Percentiles rank a stretch among this genome's conserved stretches.
Conservation (phyloP, 1,140 invertebrate genomes). For the Ooceraea biroi region DNA sequence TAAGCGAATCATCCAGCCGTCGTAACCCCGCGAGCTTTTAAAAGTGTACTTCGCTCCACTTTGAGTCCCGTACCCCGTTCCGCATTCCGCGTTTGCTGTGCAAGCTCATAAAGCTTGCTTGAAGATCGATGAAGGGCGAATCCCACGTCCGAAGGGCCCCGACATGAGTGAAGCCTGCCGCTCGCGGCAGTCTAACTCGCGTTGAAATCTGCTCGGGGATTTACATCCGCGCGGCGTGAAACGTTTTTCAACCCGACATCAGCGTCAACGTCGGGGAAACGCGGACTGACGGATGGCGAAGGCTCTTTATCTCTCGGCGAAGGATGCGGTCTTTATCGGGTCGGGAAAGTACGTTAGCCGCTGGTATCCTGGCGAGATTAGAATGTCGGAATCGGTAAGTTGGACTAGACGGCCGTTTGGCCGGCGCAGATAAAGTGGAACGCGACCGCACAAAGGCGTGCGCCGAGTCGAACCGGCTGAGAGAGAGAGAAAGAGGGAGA, state of each 20-base stretch:
- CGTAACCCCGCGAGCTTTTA: conserved; percentile 58
- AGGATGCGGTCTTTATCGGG: conserved; percentile 75
- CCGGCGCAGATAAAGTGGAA: conserved; percentile 72
- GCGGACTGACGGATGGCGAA: conserved; percentile 67
- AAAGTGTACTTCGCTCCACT: conserved; percentile 57
- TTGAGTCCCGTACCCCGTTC: conserved; percentile 5
- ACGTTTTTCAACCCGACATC: conserved; percentile 66
- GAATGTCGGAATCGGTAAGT: conserved; percentile 75
- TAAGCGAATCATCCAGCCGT: conserved; percentile 53
- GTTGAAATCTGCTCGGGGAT: conserved; percentile 68
- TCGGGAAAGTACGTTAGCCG: conserved; percentile 72
- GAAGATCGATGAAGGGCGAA: conserved; percentile 72
- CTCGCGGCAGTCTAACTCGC: conserved; percentile 12
- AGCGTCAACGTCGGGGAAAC: conserved; percentile 36
- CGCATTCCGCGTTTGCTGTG: conserved; percentile 34
- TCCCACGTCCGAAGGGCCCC: conserved; percentile 59
- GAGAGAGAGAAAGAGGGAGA: conserved; percentile 16
- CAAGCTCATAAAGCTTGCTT: conserved; percentile 65
- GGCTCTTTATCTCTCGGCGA: conserved; percentile 72
- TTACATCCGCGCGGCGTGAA: conserved; percentile 64
- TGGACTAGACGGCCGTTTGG: conserved; percentile 69
- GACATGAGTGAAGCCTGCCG: conserved; percentile 29
- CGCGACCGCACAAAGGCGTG: conserved; percentile 59
- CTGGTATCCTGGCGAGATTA: conserved; percentile 73
- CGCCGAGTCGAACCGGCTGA: conserved; percentile 5